Conservation (phyloP, 2,888 invertebrate genomes). For the Ectemnius lituratus region DNA sequence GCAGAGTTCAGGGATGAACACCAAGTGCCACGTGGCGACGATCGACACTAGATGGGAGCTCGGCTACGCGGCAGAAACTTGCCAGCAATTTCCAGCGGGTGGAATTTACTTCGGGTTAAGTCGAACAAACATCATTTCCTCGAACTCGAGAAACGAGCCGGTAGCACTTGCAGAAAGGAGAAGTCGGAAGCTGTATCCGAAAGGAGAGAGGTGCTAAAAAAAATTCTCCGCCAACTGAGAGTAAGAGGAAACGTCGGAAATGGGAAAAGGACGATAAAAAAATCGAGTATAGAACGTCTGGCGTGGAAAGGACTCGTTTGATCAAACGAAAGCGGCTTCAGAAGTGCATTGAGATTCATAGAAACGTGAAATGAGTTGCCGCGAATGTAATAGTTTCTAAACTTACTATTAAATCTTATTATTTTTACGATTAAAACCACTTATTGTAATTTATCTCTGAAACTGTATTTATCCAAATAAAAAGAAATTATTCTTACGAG, state of each 20-base stretch:
- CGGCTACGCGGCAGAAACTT: constrained; percentile 12
- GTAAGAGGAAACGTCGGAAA: too few relatives aligned
- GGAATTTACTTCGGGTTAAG: constrained; percentile 53
- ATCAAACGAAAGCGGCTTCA: too few relatives aligned
- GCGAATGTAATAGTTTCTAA: too few relatives aligned
- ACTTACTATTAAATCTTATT: too few relatives aligned
- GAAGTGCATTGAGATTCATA: constrained; percentile 22
- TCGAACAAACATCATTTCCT: constrained; percentile 39
- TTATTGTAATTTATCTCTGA: too few relatives aligned
- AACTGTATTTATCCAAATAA: too few relatives aligned
- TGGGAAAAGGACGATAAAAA: too few relatives aligned
- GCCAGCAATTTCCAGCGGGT: constrained; percentile 51
- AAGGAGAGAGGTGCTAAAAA: background rate
- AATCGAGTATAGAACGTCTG: too few relatives aligned
- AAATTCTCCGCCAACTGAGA: background rate
- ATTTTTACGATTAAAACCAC: too few relatives aligned
- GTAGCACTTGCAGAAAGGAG: constrained; percentile 14
- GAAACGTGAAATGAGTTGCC: constrained; percentile 16
- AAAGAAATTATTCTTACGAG: too few relatives aligned
- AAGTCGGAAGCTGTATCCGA: background rate
- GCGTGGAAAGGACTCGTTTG: too few relatives aligned
- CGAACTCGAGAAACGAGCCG: constrained; percentile 25
- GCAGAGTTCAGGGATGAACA: too few relatives aligned
- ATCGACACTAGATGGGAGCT: constrained; percentile 23
- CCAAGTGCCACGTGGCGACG: constrained; percentile 17